phyloP scores from a whole-genome alignment of 2,888 invertebrate genomes.

The Cephus spinipes region DNA sequence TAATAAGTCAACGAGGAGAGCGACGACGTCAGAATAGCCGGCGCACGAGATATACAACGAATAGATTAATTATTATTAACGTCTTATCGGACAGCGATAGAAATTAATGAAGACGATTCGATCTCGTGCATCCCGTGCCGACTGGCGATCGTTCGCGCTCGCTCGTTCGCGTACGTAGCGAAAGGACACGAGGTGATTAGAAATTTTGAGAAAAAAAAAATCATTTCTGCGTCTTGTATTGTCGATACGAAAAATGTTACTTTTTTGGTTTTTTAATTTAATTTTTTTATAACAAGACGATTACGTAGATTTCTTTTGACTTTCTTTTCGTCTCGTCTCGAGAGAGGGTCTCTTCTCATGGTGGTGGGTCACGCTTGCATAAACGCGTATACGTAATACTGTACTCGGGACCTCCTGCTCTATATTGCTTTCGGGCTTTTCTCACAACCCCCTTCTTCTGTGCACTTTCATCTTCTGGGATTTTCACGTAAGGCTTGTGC shows the following conservation, averaged over 20 bases:
- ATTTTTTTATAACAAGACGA: slow-evolving; percentile 22
- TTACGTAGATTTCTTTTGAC: slow-evolving; percentile 25
- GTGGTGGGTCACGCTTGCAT: slow-evolving; percentile 60
- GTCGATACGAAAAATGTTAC: not conserved
- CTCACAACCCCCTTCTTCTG: not conserved
- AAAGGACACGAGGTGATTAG: not conserved
- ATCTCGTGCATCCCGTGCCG: not conserved
- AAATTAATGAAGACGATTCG: not conserved
- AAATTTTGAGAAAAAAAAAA: not conserved
- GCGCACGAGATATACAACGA: not conserved
- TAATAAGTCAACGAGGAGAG: not conserved
- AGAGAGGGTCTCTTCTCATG: slow-evolving; percentile 35
- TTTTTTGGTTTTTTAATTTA: slow-evolving; percentile 15
- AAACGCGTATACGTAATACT: slow-evolving; percentile 22
- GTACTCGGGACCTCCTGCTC: not conserved
- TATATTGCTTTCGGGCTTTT: not conserved
- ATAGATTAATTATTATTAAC: not conserved
- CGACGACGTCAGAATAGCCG: not conserved
- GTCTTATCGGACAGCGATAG: not conserved
- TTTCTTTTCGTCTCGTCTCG: not conserved
- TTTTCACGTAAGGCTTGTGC: not conserved
- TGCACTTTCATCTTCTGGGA: not conserved
- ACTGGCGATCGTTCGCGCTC: not conserved
- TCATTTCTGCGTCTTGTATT: not conserved
- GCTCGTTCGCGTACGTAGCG: slow-evolving; percentile 6